These are phyloP conservation scores for Andricus grossulariae DNA, from an alignment of 1,140 invertebrate genomes.

Conservation along the genomic window DNA sequence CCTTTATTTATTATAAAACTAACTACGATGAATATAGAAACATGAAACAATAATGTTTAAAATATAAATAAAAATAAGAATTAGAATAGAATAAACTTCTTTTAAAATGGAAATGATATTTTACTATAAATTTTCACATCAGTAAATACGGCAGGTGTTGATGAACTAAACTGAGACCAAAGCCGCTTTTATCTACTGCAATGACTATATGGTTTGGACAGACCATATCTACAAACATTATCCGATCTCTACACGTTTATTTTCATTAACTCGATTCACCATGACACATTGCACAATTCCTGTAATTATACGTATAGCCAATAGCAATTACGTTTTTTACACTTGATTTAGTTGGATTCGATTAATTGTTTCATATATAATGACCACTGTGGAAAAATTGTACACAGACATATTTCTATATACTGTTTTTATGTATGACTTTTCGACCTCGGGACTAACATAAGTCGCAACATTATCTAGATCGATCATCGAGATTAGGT, in stretches of 20 bases:
- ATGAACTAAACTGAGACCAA: background rate
- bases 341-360: background rate
- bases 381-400: no score
- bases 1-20: no score
- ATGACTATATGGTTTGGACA: background rate
- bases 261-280: slow-evolving; percentile 6
- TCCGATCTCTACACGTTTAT: slow-evolving; percentile 13
- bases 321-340: background rate
- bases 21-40: no score
- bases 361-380: background rate
- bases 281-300: slow-evolving; percentile 16
- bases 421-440: no score
- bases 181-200: slow-evolving; percentile 14
- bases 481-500: no score
- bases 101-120: background rate
- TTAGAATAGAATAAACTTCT: background rate
- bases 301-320: slow-evolving; percentile 12
- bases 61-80: no score
- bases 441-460: no score
- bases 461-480: no score
- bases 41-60: no score
- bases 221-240: background rate
- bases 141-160: background rate
- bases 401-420: no score
- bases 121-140: background rate